A percentile compares a stretch with the other conserved stretches of the same genome.
These are phyloP conservation scores for Mesocentrotus franciscanus DNA, from an alignment of 53 echinoderm and acorn worm genomes.

Conservation along the genomic window DNA sequence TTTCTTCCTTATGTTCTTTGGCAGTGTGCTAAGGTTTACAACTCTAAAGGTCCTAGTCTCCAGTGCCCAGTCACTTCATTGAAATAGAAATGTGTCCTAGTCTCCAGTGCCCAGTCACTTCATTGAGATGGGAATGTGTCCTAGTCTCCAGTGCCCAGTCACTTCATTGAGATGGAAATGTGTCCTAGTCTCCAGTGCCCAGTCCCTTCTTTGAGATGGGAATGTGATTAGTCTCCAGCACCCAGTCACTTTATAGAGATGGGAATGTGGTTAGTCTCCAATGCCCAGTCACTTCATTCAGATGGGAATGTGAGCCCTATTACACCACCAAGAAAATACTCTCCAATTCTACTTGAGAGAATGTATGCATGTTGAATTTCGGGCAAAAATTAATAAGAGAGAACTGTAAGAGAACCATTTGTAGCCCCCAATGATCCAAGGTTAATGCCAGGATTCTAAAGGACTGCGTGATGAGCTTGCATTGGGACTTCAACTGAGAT, in stretches of 20 bases:
- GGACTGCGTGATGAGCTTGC: not conserved
- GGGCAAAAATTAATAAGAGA: not conserved
- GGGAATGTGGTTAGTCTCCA: not conserved
- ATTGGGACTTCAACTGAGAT: not conserved
- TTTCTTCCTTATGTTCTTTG: not conserved
- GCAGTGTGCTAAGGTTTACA: constrained; percentile 40
- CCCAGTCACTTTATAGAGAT: not conserved
- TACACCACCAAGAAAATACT: no score
- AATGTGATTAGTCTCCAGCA: not conserved
- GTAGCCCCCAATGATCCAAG: not conserved
- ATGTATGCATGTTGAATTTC: not conserved
- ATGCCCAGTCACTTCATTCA: not conserved
- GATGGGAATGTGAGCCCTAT: not conserved
- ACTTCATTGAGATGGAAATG: not conserved
- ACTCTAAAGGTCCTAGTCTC: not conserved
- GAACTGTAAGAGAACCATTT: not conserved
- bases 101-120: not conserved
- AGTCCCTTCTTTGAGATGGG: not conserved
- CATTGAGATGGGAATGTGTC: not conserved
- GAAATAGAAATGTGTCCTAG: not conserved
- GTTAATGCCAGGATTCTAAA: not conserved
- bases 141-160: not conserved
- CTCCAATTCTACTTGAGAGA: not conserved
- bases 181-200: no score
- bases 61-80: not conserved